phyloP scores from a whole-genome alignment of 1,140 invertebrate species.

The Aphis craccivora region DNA sequence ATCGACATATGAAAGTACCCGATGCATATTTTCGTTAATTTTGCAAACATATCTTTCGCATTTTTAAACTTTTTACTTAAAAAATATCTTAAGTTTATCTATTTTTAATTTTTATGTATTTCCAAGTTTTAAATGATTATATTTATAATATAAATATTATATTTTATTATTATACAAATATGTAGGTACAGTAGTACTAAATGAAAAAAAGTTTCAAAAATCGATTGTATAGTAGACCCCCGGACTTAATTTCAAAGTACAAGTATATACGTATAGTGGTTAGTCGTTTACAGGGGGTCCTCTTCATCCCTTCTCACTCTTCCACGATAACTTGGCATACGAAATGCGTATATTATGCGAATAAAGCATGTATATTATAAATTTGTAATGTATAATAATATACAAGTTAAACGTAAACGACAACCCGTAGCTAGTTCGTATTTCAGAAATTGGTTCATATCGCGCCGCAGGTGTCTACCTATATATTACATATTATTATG shows the following conservation, averaged over 20 bases:
- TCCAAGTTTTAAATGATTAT: too few relatives aligned
- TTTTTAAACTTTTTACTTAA: neutral
- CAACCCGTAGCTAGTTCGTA: neutral
- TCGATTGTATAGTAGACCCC: too few relatives aligned
- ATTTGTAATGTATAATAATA: neutral
- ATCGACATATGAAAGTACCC: too few relatives aligned
- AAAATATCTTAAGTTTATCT: neutral
- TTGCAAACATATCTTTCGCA: too few relatives aligned
- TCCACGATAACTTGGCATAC: neutral
- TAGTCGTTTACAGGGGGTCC: neutral
- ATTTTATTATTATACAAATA: neutral
- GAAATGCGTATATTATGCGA: neutral
- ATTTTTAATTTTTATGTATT: too few relatives aligned
- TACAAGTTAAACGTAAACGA: neutral
- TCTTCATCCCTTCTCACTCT: neutral
- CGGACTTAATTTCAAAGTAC: neutral
- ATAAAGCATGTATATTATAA: neutral
- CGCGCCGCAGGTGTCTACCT: conserved; percentile 12
- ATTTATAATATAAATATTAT: too few relatives aligned
- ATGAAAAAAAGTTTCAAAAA: too few relatives aligned
- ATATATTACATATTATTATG: neutral
- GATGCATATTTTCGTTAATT: too few relatives aligned
- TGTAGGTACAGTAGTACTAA: too few relatives aligned
- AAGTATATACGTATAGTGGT: neutral
- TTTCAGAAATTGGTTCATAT: conserved; percentile 46